phyloP scores from a whole-genome alignment of 2,797 vertebrate species.

The Pseudochromis fuscus region DNA sequence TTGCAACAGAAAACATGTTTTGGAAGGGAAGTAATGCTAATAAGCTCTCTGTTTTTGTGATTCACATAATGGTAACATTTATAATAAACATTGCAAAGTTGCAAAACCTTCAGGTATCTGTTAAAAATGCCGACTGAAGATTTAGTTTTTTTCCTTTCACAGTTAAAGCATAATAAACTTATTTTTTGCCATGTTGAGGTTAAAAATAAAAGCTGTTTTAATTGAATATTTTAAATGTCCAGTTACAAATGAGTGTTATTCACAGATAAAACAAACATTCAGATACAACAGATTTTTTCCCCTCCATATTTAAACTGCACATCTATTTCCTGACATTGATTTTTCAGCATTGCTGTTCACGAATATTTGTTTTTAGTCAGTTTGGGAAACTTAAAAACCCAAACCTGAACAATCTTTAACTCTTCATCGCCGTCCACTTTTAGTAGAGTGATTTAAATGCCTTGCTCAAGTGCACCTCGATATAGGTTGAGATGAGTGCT shows the following conservation, averaged over 20 bases:
- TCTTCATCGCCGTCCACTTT: background rate
- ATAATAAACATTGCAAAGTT: background rate
- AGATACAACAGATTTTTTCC: too few relatives aligned
- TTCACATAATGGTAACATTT: background rate
- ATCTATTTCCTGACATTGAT: background rate
- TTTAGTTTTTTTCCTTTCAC: background rate
- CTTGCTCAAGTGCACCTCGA: conserved; percentile 42
- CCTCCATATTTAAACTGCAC: background rate
- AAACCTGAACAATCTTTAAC: background rate
- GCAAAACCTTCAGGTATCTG: background rate
- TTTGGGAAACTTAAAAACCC: background rate
- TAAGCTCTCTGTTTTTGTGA: background rate
- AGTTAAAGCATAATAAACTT: background rate
- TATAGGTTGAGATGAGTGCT: conserved; percentile 20
- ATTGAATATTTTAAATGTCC: too few relatives aligned
- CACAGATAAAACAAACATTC: too few relatives aligned
- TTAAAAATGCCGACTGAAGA: background rate
- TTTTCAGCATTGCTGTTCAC: background rate
- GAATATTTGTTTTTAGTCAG: background rate
- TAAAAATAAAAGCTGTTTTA: too few relatives aligned
- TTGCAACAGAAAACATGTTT: background rate
- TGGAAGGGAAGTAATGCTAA: background rate
- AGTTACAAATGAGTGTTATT: background rate
- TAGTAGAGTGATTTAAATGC: conserved; percentile 6
- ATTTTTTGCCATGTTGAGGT: background rate